Conservation (phyloP, 2,113 vertebrate genomes). For the Nyctibius bracteatus region DNA sequence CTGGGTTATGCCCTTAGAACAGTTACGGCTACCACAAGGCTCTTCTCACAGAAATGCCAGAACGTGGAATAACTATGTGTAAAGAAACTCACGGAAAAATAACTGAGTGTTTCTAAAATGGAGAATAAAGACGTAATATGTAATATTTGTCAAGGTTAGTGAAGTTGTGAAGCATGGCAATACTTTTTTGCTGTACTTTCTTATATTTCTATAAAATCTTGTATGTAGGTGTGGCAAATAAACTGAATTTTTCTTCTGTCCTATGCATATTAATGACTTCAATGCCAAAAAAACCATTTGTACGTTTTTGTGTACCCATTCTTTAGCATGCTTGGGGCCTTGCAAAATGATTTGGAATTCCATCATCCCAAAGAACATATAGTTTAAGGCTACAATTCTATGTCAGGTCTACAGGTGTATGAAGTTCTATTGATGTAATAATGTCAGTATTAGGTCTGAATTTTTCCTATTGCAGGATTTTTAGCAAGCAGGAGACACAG, state of each 20-base stretch:
- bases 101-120: not conserved
- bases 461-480: not conserved
- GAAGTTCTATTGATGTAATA: not conserved
- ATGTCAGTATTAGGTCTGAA: not conserved
- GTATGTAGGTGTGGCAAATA: not conserved
- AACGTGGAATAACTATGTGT: not conserved
- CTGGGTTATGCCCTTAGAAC: slow-evolving; percentile 8
- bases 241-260: not conserved
- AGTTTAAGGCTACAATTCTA: not conserved
- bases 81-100: not conserved
- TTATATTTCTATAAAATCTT: not conserved
- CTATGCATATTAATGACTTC: not conserved
- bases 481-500: not conserved
- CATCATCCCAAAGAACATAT: not conserved
- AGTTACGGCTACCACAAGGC: not conserved
- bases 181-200: not conserved
- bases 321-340: not conserved
- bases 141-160: not conserved
- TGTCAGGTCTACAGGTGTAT: not conserved
- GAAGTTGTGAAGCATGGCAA: not conserved
- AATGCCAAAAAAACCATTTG: not conserved
- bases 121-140: not conserved
- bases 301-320: not conserved
- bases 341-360: not conserved
- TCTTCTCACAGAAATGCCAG: not conserved